phyloP scores from a whole-genome alignment of 2,797 vertebrate genomes.

The Epinephelus awoara region DNA sequence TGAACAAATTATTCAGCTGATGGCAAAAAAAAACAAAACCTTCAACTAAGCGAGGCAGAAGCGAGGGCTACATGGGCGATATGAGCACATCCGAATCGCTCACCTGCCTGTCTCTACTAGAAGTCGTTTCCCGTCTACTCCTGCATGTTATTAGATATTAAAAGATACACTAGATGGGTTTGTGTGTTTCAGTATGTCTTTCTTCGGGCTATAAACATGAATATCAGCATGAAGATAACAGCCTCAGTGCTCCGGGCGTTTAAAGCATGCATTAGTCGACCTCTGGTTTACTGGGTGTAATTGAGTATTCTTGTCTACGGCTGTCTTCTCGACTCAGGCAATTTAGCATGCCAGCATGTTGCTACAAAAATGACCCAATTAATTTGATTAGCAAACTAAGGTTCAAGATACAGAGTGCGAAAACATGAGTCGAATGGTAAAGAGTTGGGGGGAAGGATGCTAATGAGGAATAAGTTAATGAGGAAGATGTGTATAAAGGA shows the following conservation, averaged over 20 bases:
- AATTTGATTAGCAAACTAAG: conserved; percentile 78
- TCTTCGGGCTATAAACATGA: conserved; percentile 29
- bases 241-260: conserved; percentile 24
- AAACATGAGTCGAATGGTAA: conserved; percentile 67
- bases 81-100: conserved; percentile 24
- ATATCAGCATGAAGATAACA: conserved; percentile 46
- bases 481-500: conserved; percentile 36
- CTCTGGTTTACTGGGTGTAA: conserved; percentile 67
- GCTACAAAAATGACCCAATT: conserved; percentile 77
- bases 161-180: conserved; percentile 15
- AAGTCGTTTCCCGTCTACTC: conserved; percentile 11
- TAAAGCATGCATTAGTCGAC: conserved; percentile 53
- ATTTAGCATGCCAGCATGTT: conserved; percentile 69
- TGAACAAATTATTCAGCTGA: conserved; percentile 52
- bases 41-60: background rate
- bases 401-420: conserved; percentile 66
- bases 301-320: conserved; percentile 72
- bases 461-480: conserved; percentile 66
- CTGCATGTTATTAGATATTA: conserved; percentile 16
- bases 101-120: conserved; percentile 5
- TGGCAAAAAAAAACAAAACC: conserved; percentile 16
- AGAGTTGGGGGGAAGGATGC: conserved; percentile 41
- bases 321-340: conserved; percentile 64
- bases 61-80: conserved; percentile 14
- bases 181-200: conserved; percentile 2